Conservation (phyloP, 2,797 vertebrate genomes). For the Thaleichthys pacificus region DNA sequence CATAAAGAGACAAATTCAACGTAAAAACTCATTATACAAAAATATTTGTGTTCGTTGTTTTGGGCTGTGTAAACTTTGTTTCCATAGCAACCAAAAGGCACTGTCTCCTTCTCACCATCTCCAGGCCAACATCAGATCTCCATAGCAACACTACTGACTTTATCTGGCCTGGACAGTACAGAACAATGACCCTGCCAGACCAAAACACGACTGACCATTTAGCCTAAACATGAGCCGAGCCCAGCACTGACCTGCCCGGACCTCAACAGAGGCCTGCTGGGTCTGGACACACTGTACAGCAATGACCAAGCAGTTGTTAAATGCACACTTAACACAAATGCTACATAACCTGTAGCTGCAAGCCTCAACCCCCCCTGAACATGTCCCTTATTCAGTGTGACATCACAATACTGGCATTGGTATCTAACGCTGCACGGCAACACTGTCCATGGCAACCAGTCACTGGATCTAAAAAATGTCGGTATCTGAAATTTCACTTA, state of each 20-base stretch:
- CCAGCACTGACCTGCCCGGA: not conserved
- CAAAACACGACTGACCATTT: not conserved
- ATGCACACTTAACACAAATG: not conserved
- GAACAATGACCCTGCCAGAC: not conserved
- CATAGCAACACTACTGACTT: not conserved
- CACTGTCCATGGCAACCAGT: conserved; percentile 2
- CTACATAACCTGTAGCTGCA: not conserved
- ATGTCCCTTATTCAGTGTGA: not conserved
- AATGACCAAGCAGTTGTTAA: conserved; percentile 12
- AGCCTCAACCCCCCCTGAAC: not conserved
- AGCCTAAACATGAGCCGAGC: not conserved
- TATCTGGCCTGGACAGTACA: not conserved
- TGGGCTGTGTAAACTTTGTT: conserved; percentile 65
- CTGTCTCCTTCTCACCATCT: conserved; percentile 41
- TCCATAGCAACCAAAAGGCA: conserved; percentile 69
- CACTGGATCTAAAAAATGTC: not conserved
- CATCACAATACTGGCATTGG: conserved; percentile 17
- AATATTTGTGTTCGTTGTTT: conserved; percentile 54
- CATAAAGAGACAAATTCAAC: conserved; percentile 35
- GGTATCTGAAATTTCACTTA: not conserved
- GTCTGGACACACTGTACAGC: conserved; percentile 7
- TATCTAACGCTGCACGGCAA: conserved; percentile 23
- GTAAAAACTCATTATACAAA: conserved; percentile 69
- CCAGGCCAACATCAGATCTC: too few relatives aligned
- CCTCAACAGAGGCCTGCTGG: not conserved